A percentile compares a stretch with the other conserved stretches of the same genome.
Conservation (phyloP, 2,113 vertebrate genomes). For the Rhadina sibilatrix region DNA sequence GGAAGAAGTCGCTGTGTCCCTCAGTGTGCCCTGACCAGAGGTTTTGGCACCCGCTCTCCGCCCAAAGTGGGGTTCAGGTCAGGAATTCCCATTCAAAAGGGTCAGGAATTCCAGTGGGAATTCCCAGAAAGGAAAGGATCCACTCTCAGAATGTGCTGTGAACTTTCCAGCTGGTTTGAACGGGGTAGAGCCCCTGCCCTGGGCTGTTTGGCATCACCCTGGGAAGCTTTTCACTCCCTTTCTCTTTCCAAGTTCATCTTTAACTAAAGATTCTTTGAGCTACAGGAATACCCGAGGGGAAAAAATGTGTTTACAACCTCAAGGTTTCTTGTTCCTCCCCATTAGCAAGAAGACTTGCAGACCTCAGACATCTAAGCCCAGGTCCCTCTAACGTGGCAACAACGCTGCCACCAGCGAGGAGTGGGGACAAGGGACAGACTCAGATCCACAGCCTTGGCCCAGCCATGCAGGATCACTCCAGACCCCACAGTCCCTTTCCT, state of each 20-base stretch:
- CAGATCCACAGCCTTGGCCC: neutral
- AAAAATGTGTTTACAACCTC: neutral
- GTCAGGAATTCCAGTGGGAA: neutral
- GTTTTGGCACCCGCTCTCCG: neutral
- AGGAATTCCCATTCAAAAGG: neutral
- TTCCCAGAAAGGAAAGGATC: neutral
- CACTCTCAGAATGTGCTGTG: neutral
- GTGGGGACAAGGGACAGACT: neutral
- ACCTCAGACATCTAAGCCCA: neutral
- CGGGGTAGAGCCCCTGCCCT: rapidly evolving
- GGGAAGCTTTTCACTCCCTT: neutral
- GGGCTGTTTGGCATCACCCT: neutral
- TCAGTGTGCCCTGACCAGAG: neutral
- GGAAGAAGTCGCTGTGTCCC: neutral
- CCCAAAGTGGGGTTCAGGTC: neutral
- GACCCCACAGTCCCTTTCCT: neutral
- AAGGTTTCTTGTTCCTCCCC: neutral
- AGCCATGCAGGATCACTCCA: neutral
- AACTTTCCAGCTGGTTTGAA: neutral
- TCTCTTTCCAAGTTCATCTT: neutral
- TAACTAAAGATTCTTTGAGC: neutral
- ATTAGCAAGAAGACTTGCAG: neutral
- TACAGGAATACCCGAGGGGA: neutral
- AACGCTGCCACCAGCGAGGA: neutral
- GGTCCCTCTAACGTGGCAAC: neutral